Evolutionary conservation across 2,113 vertebrate genomes (phyloP).

Genomic region (Paramisgurnus dabryanus): DNA sequence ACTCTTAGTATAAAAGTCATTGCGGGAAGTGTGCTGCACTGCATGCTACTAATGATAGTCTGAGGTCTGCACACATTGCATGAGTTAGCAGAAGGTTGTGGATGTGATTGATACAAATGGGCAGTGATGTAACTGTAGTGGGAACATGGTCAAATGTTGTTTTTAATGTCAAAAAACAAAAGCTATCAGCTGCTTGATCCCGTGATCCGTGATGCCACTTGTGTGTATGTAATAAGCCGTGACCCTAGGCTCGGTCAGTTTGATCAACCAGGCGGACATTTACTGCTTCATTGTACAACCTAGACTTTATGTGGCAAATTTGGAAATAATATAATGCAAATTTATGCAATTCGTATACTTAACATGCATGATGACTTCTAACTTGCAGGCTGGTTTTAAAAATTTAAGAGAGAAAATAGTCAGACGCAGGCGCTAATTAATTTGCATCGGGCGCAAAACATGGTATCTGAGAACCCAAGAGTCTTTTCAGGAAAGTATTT

Average conservation of each 20-base stretch:
- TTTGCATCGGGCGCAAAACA: neutral
- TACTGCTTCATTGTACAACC: neutral
- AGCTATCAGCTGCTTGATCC: constrained; percentile 14
- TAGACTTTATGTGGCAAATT: neutral
- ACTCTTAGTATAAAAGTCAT: neutral
- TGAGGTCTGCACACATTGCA: neutral
- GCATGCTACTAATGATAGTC: neutral
- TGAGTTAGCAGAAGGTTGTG: neutral
- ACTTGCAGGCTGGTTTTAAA: neutral
- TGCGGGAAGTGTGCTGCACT: neutral
- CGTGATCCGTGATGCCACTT: constrained; percentile 31
- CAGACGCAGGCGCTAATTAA: neutral
- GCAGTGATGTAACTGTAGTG: neutral
- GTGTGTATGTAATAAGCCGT: neutral
- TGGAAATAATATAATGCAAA: neutral
- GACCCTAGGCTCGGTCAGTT: neutral
- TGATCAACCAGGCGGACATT: constrained; percentile 14
- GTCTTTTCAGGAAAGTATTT: constrained; percentile 6
- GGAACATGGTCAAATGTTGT: neutral
- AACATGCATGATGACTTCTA: neutral
- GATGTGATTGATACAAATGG: neutral
- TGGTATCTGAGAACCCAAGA: neutral
- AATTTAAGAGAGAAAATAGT: too few species aligned
- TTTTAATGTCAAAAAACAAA: too few species aligned
- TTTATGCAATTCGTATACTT: neutral